phyloP scores from a whole-genome alignment of 2,113 vertebrate species.

The Sialia sialis region DNA sequence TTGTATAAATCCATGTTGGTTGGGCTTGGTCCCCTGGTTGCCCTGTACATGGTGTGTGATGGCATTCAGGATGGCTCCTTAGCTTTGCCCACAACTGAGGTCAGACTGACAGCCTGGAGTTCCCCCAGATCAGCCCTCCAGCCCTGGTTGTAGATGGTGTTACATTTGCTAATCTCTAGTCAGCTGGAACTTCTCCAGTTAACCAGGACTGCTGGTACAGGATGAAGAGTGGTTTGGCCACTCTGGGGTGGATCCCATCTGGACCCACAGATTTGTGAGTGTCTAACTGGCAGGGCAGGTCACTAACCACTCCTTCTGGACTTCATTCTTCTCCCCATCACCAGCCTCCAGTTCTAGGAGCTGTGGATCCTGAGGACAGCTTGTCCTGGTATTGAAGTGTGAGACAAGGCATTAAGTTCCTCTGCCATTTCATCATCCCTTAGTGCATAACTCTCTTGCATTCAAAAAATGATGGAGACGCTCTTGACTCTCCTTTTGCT shows the following conservation, averaged over 20 bases:
- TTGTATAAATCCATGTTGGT: neutral
- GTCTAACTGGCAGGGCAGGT: neutral
- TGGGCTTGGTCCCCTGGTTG: neutral
- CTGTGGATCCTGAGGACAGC: neutral
- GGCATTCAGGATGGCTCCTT: neutral
- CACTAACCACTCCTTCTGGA: neutral
- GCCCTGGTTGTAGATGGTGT: neutral
- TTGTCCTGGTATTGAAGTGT: neutral
- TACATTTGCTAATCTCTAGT: neutral
- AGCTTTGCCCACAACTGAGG: neutral
- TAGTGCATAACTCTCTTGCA: neutral
- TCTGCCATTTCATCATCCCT: neutral
- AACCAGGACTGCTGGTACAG: neutral
- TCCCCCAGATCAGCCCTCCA: neutral
- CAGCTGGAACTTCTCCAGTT: neutral
- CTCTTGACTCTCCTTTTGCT: neutral
- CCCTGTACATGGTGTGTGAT: neutral
- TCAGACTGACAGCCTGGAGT: neutral
- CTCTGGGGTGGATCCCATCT: neutral
- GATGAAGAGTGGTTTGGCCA: neutral
- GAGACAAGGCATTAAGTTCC: neutral
- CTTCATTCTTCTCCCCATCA: neutral
- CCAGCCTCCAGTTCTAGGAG: neutral
- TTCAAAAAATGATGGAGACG: neutral
- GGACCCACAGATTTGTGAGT: neutral